Conservation (phyloP, 2,113 vertebrate genomes). For the Syngnathus scovelli region DNA sequence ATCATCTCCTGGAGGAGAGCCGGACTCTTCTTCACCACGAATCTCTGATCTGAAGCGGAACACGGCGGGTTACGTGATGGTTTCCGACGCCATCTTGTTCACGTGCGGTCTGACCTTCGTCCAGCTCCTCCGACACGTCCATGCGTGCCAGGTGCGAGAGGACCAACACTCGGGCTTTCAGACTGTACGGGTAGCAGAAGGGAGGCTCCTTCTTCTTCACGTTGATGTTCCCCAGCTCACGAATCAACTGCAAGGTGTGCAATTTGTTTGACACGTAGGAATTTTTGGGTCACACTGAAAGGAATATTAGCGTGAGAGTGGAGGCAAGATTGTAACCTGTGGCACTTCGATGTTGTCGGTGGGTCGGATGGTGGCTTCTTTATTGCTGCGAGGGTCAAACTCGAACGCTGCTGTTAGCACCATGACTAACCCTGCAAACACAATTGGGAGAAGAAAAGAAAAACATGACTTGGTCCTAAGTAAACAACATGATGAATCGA, state of each 20-base stretch:
- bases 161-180: conserved; percentile 92
- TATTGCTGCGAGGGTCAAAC: conserved; percentile 97
- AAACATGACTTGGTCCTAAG: too few relatives aligned
- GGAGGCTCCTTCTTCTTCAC: conserved; percentile 98
- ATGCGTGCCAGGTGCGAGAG: conserved; percentile 88
- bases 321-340: conserved; percentile 71
- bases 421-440: conserved; percentile 83
- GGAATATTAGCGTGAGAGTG: neutral
- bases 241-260: conserved; percentile 78
- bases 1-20: conserved; percentile 97
- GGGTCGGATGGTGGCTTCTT: conserved; percentile 93
- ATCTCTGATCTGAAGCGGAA: conserved; percentile 85
- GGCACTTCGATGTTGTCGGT: conserved; percentile 95
- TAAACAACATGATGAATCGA: too few relatives aligned
- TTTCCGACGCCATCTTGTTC: neutral
- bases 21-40: conserved; percentile 92
- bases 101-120: conserved; percentile 79
- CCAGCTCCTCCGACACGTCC: conserved; percentile 88
- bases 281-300: neutral
- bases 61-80: neutral
- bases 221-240: conserved; percentile 95
- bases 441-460: neutral
- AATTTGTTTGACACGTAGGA: neutral
- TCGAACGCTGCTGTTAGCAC: conserved; percentile 94
- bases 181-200: conserved; percentile 94